phyloP scores from a whole-genome alignment of 1,140 invertebrate species.

The Ceratitis capitata region DNA sequence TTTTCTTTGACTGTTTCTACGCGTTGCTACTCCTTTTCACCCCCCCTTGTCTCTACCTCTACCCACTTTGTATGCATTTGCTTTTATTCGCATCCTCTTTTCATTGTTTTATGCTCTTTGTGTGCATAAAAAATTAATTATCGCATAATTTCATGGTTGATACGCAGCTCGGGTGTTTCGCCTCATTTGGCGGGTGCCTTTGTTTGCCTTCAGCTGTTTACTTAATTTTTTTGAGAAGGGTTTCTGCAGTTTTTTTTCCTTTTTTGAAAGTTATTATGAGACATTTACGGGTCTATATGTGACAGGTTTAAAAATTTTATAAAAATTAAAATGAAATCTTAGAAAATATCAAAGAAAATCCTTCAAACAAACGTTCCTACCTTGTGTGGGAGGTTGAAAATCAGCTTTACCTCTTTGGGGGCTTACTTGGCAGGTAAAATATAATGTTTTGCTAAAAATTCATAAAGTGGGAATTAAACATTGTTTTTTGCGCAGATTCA shows the following conservation, averaged over 20 bases:
- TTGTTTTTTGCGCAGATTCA: too few species aligned
- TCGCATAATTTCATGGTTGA: constrained; percentile 65
- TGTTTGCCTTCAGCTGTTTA: background rate
- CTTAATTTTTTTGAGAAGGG: background rate
- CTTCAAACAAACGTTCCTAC: too few species aligned
- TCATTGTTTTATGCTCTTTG: constrained; percentile 30
- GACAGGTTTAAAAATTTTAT: too few species aligned
- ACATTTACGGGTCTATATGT: too few species aligned
- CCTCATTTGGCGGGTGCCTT: constrained; percentile 51
- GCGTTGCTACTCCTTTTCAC: background rate
- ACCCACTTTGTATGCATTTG: background rate
- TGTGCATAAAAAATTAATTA: constrained; percentile 61
- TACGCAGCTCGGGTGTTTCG: constrained; percentile 62
- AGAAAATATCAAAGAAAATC: too few species aligned
- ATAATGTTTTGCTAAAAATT: too few species aligned
- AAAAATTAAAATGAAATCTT: too few species aligned
- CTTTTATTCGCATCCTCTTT: background rate
- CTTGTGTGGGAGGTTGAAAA: too few species aligned
- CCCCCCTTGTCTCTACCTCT: background rate
- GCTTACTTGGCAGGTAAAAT: too few species aligned
- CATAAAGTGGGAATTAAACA: too few species aligned
- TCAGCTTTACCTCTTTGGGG: too few species aligned
- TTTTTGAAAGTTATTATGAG: background rate
- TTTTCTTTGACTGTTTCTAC: background rate
- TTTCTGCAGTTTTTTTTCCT: background rate